A percentile compares a stretch with the other conserved stretches of the same genome.
Evolutionary conservation across 2,888 invertebrate species (phyloP).

Genomic region (Agrotis exclamationis): DNA sequence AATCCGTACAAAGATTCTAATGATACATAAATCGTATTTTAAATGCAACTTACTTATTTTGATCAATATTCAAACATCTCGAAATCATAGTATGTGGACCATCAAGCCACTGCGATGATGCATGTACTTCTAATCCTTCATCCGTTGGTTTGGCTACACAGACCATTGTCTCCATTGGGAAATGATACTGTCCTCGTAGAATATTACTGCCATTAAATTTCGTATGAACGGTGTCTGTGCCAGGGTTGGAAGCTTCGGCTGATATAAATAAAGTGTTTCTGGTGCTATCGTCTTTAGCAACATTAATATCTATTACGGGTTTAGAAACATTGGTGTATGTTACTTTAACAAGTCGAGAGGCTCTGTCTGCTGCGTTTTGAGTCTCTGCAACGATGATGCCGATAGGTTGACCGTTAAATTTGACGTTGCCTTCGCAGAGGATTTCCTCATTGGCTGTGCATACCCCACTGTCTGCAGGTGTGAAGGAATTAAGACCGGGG

Average conservation of each 20-base stretch:
- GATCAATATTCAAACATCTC: slow-evolving; percentile 84
- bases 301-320: slow-evolving; percentile 46
- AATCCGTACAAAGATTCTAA: background rate
- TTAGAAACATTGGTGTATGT: slow-evolving; percentile 81
- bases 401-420: slow-evolving; percentile 72
- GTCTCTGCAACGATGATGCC: slow-evolving; percentile 91
- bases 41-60: slow-evolving; percentile 74
- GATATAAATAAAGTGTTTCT: slow-evolving; percentile 18
- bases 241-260: slow-evolving; percentile 32
- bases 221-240: slow-evolving; percentile 39
- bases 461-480: slow-evolving; percentile 71
- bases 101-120: slow-evolving; percentile 92
- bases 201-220: slow-evolving; percentile 78
- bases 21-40: too few relatives aligned
- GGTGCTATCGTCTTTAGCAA: slow-evolving; percentile 36
- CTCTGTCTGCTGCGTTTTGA: slow-evolving; percentile 88
- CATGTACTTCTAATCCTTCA: slow-evolving; percentile 92
- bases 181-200: slow-evolving; percentile 93
- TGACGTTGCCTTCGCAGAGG: slow-evolving; percentile 67
- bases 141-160: slow-evolving; percentile 92
- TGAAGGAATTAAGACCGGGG: slow-evolving; percentile 91
- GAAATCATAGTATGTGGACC: slow-evolving; percentile 88
- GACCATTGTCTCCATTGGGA: slow-evolving; percentile 93
- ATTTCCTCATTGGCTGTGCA: slow-evolving; percentile 75
- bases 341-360: slow-evolving; percentile 89